Evolutionary conservation across 53 echinoderm and acorn worm species (phyloP), one percentile per base, ranked within the genome.

Genomic region (Paelopatides confundens): DNA sequence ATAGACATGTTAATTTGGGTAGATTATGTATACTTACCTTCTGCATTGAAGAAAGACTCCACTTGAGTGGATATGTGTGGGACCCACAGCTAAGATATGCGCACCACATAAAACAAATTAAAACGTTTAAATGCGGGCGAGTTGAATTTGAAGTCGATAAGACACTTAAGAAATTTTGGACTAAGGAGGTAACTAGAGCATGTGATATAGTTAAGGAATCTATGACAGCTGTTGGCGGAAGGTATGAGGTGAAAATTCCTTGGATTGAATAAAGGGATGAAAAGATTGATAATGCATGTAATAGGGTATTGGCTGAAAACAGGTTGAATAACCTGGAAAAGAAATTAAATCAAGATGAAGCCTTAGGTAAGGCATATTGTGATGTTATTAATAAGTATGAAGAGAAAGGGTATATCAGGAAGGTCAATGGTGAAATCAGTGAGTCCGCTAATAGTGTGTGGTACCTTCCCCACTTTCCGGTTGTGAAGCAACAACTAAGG

Each of bases 31-130:
- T 3, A 71, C 3, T 52, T 87, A 31, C 71, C 49, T 53, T 0
- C 5, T 53, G 71, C 87, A 12, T n/a, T 76, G 1, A 77, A 87
- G 87, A 77, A 50, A 48, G 18, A 87, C 87, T 32, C 54, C 87
- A 40, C 63, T 87, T 31, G 77, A 77, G 10, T 87, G 87, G 87
- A 87, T 54, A 27, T 87, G 71, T 69, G 70, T 71, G 1, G 71
- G 71, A 21, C 51, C 47, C 8, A 43, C 35, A 4, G 34, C 29
- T 17, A 86, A 69, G 53, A 52, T 11, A 52, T 52, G 53, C 81
- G 10, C 7, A 81, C 43, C 0, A 36, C 1, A 27, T 26, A 3
- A 81, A 81, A 54, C 52, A 81, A 18, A 53, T 28, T 10, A 81
- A 81, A 9, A 81, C 81, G 10, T 53, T 81, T 21, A 52, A 35